phyloP scores from a whole-genome alignment of 2,797 vertebrate genomes.

The Tragelaphus eurycerus region DNA sequence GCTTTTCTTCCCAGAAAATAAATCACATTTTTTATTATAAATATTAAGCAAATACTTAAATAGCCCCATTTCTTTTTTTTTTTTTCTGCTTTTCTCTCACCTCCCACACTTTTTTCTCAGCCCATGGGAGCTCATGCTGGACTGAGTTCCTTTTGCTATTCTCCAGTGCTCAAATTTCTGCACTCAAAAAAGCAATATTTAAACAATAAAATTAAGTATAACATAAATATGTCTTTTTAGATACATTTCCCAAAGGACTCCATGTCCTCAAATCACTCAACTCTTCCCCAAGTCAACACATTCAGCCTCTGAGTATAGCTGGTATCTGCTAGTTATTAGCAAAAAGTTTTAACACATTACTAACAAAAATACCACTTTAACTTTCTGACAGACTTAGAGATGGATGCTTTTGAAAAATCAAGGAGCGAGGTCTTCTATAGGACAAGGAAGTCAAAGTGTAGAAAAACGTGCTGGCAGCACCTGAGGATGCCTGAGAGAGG shows the following conservation, averaged over 20 bases:
- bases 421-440: neutral
- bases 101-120: neutral
- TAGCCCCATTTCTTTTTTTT: neutral
- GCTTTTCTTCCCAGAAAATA: neutral
- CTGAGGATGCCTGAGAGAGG: rapidly evolving
- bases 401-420: neutral
- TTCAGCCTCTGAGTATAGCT: neutral
- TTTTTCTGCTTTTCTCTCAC: neutral
- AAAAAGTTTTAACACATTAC: neutral
- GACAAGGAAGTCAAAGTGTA: neutral
- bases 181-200: neutral
- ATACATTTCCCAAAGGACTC: neutral
- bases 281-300: neutral
- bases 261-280: neutral
- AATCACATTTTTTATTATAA: neutral
- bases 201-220: constrained; percentile 11
- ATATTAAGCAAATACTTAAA: neutral
- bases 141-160: neutral
- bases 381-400: neutral
- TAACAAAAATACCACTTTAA: neutral
- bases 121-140: neutral
- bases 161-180: neutral
- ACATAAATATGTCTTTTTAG: neutral
- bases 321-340: neutral
- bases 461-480: neutral